Percentiles rank a stretch among this genome's conserved stretches.
These are phyloP conservation scores for Gouania willdenowi DNA, from an alignment of 2,797 vertebrate genomes.

Conservation along the genomic window DNA sequence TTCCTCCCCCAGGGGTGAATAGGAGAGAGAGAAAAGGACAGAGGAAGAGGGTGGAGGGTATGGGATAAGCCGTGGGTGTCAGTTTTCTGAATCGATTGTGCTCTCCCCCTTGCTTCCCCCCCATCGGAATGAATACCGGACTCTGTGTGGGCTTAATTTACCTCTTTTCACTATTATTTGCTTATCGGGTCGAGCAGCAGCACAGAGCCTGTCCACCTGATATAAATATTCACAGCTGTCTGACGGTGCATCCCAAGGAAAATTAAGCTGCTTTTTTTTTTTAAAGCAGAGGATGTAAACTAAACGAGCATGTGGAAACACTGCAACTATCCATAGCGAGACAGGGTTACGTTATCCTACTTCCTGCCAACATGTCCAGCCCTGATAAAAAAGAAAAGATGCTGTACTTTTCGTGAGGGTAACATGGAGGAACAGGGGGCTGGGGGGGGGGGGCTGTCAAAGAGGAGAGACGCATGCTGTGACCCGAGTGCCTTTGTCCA, in stretches of 20 bases:
- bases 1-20: constrained; percentile 53
- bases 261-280: constrained; percentile 16
- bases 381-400: constrained; percentile 27
- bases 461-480: too few species aligned
- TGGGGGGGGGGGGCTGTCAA: constrained; percentile 20
- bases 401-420: constrained; percentile 9
- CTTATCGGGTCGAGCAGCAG: constrained; percentile 43
- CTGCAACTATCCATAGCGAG: too few species aligned
- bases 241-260: constrained; percentile 10
- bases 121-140: constrained; percentile 62
- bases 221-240: constrained; percentile 54
- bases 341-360: too few species aligned
- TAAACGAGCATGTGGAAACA: too few species aligned
- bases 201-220: constrained; percentile 17
- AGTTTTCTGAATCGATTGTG: constrained; percentile 60
- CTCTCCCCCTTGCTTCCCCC: constrained; percentile 18
- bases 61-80: constrained; percentile 63
- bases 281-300: too few species aligned
- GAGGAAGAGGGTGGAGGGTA: constrained; percentile 47
- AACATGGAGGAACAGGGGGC: constrained; percentile 16
- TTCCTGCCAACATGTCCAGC: constrained; percentile 15
- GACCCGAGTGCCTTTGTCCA: too few species aligned
- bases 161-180: constrained; percentile 60
- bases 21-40: constrained; percentile 10
- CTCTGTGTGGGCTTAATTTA: constrained; percentile 64